These are phyloP conservation scores for Actias luna DNA, from an alignment of 2,888 invertebrate genomes.

Conservation along the genomic window DNA sequence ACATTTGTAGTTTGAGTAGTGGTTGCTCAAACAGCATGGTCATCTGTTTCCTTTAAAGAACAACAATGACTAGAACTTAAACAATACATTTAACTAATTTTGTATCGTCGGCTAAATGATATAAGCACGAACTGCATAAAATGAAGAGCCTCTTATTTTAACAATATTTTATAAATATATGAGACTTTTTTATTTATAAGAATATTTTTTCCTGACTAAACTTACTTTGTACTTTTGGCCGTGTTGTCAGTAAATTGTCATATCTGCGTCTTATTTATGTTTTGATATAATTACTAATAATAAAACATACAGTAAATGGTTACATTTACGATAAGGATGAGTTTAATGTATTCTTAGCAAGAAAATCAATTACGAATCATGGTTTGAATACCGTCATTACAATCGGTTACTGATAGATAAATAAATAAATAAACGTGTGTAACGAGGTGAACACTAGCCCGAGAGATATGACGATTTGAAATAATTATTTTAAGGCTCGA, in stretches of 20 bases:
- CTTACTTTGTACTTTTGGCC: conserved; percentile 34
- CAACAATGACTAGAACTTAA: too few species aligned
- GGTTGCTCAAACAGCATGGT: too few species aligned
- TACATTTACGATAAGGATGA: background rate
- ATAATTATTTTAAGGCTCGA: conserved; percentile 73
- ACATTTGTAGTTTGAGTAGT: too few species aligned
- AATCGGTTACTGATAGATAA: conserved; percentile 9
- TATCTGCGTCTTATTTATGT: conserved; percentile 59
- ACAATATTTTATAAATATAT: background rate
- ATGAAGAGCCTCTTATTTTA: too few species aligned
- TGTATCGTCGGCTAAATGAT: too few species aligned
- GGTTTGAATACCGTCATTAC: conserved; percentile 20
- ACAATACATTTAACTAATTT: too few species aligned
- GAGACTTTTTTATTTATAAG: conserved; percentile 11
- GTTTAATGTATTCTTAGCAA: background rate
- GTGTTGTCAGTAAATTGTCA: conserved; percentile 47
- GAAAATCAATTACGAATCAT: background rate
- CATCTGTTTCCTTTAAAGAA: too few species aligned
- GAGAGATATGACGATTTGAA: conserved; percentile 53
- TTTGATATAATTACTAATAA: conserved; percentile 45
- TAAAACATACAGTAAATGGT: background rate
- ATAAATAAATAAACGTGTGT: conserved; percentile 35
- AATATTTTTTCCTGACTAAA: conserved; percentile 21
- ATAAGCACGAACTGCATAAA: too few species aligned
- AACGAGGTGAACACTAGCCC: conserved; percentile 44